phyloP scores from a whole-genome alignment of 2,888 invertebrate species.

The Lysandra bellargus region DNA sequence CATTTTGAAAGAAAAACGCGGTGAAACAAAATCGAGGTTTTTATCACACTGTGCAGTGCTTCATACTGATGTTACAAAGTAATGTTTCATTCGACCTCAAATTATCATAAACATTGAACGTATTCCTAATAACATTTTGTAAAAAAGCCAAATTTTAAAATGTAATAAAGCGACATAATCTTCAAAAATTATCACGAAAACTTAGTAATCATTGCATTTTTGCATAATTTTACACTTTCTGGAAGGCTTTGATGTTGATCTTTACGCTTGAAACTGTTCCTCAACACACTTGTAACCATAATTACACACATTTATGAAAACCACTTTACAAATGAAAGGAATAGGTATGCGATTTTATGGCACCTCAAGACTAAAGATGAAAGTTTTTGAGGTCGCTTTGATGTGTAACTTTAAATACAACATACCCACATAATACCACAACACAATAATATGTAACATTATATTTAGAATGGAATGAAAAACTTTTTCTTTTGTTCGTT shows the following conservation, averaged over 20 bases:
- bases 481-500: neutral
- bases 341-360: conserved; percentile 9
- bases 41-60: no score
- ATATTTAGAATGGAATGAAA: neutral
- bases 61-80: no score
- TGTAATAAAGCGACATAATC: neutral
- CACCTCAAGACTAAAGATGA: conserved; percentile 13
- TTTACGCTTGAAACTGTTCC: conserved; percentile 3
- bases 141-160: neutral
- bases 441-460: neutral
- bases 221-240: conserved; percentile 18
- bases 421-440: neutral
- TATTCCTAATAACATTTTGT: neutral
- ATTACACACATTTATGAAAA: conserved; percentile 7
- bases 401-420: neutral
- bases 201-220: neutral
- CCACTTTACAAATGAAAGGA: conserved; percentile 20
- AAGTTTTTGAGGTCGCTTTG: conserved; percentile 19
- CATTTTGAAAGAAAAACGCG: no score
- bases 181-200: neutral
- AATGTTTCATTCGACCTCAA: neutral
- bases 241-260: conserved; percentile 8
- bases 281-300: conserved; percentile 4
- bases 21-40: no score
- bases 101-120: neutral